These are phyloP conservation scores for Pecten maximus DNA, from an alignment of 2,888 invertebrate species.

Conservation along the genomic window DNA sequence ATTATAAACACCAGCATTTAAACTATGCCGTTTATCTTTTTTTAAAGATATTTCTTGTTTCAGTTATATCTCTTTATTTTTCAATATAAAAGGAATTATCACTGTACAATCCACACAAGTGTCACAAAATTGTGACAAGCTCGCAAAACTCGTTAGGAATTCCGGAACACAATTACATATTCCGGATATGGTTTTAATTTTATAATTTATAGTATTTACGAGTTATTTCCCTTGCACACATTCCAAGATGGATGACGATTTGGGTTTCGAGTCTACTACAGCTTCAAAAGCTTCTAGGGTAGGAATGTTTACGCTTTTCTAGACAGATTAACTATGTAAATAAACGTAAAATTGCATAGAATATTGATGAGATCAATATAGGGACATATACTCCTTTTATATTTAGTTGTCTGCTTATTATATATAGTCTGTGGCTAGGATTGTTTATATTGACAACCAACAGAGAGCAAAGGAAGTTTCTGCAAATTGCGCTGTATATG, in stretches of 20 bases:
- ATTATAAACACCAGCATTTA: too few species aligned
- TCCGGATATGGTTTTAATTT: background rate
- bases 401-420: background rate
- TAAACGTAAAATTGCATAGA: background rate
- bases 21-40: too few species aligned
- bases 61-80: too few species aligned
- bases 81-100: too few species aligned
- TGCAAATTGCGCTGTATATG: too few species aligned
- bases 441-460: conserved; percentile 33
- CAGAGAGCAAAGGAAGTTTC: background rate
- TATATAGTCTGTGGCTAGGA: background rate
- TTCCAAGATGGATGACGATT: conserved; percentile 47
- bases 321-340: background rate
- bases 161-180: too few species aligned
- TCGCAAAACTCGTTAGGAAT: too few species aligned
- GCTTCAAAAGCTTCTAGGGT: conserved; percentile 42
- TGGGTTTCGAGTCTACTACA: conserved; percentile 43
- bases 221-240: conserved; percentile 20
- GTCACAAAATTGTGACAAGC: too few species aligned
- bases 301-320: background rate
- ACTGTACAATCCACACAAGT: too few species aligned
- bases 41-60: too few species aligned
- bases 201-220: background rate
- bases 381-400: background rate
- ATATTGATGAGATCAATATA: background rate